A percentile compares a stretch with the other conserved stretches of the same genome.
Evolutionary conservation across 2,797 vertebrate species (phyloP).

Genomic region (Orestias chungarensis): DNA sequence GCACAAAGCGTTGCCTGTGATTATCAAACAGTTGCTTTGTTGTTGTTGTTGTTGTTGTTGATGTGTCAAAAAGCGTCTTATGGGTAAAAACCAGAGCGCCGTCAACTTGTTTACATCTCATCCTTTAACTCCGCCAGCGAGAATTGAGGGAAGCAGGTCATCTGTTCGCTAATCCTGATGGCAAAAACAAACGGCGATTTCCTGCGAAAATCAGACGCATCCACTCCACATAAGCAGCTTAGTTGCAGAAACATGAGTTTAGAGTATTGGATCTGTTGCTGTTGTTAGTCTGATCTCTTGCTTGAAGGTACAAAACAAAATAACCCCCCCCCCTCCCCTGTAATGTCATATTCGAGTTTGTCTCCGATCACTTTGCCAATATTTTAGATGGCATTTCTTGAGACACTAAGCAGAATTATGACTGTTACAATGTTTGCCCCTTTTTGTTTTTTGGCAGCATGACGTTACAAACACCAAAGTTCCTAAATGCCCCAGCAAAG

Average conservation of each 20-base stretch:
- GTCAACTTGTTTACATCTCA: constrained; percentile 36
- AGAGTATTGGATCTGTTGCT: constrained; percentile 15
- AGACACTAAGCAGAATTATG: no score
- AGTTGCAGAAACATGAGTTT: constrained; percentile 41
- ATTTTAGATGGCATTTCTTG: no score
- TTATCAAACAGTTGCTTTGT: not conserved
- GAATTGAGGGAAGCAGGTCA: no score
- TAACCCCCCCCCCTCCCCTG: not conserved
- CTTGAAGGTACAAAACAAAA: constrained; percentile 4
- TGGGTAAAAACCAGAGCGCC: not conserved
- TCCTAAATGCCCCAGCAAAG: no score
- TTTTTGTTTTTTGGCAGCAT: no score
- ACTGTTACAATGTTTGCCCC: no score
- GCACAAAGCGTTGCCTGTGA: not conserved
- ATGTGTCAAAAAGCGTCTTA: not conserved
- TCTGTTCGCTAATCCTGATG: constrained; percentile 53
- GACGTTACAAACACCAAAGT: no score
- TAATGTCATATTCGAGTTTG: not conserved
- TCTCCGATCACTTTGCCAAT: not conserved
- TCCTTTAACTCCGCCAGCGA: constrained; percentile 11
- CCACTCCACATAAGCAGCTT: constrained; percentile 50
- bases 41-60: not conserved
- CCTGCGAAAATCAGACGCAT: constrained; percentile 1
- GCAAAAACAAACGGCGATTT: constrained; percentile 51
- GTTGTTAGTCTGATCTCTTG: not conserved